Conservation (phyloP, 2,797 vertebrate species). For the Brachymystax lenok region DNA sequence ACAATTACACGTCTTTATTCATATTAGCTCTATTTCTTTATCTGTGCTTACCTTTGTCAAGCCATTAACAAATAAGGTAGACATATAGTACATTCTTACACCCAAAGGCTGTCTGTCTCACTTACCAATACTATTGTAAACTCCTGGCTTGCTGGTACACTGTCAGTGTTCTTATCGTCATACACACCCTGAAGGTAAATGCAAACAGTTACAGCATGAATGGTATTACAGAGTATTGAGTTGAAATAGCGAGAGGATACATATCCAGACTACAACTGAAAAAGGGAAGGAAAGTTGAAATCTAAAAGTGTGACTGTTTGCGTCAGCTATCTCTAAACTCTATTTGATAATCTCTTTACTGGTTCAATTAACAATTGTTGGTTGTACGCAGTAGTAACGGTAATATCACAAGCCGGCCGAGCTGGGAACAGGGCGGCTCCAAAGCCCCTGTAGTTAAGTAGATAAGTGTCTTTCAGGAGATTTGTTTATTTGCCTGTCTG, state of each 20-base stretch:
- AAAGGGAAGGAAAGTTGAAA: background rate
- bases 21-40: background rate
- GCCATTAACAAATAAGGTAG: background rate
- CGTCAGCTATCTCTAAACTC: conserved; percentile 29
- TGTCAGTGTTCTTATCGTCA: background rate
- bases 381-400: background rate
- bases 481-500: conserved; percentile 72
- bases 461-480: conserved; percentile 68
- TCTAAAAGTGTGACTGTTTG: conserved; percentile 9
- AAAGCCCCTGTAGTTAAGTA: conserved; percentile 46
- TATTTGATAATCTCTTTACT: conserved; percentile 16
- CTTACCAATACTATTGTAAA: background rate
- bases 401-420: background rate
- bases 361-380: background rate
- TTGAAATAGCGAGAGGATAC: background rate
- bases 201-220: background rate
- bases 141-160: background rate
- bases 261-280: conserved; percentile 11
- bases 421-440: background rate
- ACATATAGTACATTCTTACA: background rate
- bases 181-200: background rate
- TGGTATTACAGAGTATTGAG: background rate
- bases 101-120: background rate
- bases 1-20: background rate
- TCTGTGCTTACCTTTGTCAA: background rate